Conservation (phyloP, 2,888 invertebrate species). For the Xanthostigma xanthostigma region DNA sequence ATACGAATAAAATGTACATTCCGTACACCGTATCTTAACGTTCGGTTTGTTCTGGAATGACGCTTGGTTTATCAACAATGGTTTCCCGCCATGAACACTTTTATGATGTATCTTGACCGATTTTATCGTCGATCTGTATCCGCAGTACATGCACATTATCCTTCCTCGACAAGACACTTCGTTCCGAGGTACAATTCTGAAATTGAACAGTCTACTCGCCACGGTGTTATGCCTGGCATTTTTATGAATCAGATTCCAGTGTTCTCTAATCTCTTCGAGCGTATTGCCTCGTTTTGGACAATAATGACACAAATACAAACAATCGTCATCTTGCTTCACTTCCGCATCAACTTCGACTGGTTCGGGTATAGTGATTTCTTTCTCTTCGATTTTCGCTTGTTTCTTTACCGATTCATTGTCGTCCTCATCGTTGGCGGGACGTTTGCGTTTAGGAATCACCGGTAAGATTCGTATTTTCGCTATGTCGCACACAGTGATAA, state of each 20-base stretch:
- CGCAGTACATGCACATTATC: constrained; percentile 19
- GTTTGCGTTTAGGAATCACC: neutral
- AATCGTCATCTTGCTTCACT: constrained; percentile 1
- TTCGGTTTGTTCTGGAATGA: neutral
- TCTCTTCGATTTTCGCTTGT: constrained; percentile 4
- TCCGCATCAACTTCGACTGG: constrained; percentile 9
- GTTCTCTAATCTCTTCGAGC: constrained; percentile 11
- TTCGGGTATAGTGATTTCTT: constrained; percentile 5
- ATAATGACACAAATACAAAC: constrained; percentile 14
- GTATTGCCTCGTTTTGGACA: constrained; percentile 14
- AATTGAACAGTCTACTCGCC: constrained; percentile 8
- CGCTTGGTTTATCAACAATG: neutral
- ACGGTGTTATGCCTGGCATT: constrained; percentile 4
- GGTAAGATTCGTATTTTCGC: no score
- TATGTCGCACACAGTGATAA: no score
- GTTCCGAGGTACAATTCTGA: neutral
- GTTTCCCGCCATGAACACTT: neutral
- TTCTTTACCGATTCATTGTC: constrained; percentile 6
- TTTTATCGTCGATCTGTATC: constrained; percentile 8
- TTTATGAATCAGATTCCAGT: constrained; percentile 15
- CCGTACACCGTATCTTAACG: constrained; percentile 15
- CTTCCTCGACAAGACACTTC: neutral
- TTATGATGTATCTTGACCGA: neutral
- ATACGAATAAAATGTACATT: constrained; percentile 18
- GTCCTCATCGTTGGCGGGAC: constrained; percentile 6